phyloP scores from a whole-genome alignment of 2,888 invertebrate species.

The Leucoma salicis region DNA sequence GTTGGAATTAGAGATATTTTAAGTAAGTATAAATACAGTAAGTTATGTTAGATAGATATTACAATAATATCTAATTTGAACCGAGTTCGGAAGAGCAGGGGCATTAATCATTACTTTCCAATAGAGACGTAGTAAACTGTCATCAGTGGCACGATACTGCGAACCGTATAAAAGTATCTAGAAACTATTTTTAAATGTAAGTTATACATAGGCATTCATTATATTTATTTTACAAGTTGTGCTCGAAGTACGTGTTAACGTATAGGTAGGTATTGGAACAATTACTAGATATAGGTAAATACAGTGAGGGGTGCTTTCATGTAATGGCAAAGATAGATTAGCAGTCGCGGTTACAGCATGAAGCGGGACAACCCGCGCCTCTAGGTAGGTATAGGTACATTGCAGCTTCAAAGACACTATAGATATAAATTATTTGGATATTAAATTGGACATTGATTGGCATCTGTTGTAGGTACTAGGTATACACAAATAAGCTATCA shows the following conservation, averaged over 20 bases:
- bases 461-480: slow-evolving; percentile 61
- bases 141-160: slow-evolving; percentile 47
- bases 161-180: slow-evolving; percentile 52
- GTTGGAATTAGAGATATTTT: slow-evolving; percentile 58
- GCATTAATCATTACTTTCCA: slow-evolving; percentile 46
- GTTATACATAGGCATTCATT: slow-evolving; percentile 48
- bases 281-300: slow-evolving; percentile 53
- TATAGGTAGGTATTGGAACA: slow-evolving; percentile 52
- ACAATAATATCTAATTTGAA: slow-evolving; percentile 56
- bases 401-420: slow-evolving; percentile 19
- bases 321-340: slow-evolving; percentile 40
- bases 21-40: slow-evolving; percentile 42
- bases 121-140: slow-evolving; percentile 41
- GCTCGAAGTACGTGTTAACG: slow-evolving; percentile 63
- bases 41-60: slow-evolving; percentile 46
- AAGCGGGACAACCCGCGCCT: slow-evolving; percentile 17
- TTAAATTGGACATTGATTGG: slow-evolving; percentile 59
- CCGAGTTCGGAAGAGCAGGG: slow-evolving; percentile 64
- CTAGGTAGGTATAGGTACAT: slow-evolving; percentile 9
- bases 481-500: too few species aligned
- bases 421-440: slow-evolving; percentile 31
- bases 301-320: slow-evolving; percentile 54
- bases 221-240: slow-evolving; percentile 62
- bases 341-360: slow-evolving; percentile 26
- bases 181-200: slow-evolving; percentile 51